Base-by-base conservation (phyloP, 2,888 invertebrate genomes). In the Xestia c-nigrum region DNA sequence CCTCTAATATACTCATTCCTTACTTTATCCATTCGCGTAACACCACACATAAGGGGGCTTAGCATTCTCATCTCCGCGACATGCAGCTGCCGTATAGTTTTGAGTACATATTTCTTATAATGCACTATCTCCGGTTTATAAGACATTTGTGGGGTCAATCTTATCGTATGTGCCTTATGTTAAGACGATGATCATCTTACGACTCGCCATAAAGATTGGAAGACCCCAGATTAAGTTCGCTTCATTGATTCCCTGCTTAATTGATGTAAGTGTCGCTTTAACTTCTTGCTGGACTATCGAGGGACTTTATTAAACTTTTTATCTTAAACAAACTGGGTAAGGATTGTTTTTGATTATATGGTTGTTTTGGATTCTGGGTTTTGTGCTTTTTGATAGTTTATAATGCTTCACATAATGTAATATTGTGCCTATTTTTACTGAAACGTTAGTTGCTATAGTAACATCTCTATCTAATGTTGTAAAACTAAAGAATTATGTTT, bases 211-310 rank as follows among this genome's bases (percentile, higher is more conserved):
- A 80, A 85, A 76, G 72, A 86, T 77, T 64, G 50, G 46, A 50
- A 66, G 81, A 69, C 52, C 68, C 63, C 57, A 50, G 52, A 83
- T 85, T 83, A 74, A 64, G 70, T 81, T 64, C 31, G 65, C 71
- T 57, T 83, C 85, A 85, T 78, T 76, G 73, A 78, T 47, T 78
- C 40, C 40, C 24, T 67, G n/a, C 74, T 21, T 85, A 74, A 85
- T 84, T 85, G 85, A 78, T 81, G 68, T 76, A 73, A 81, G 77
- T 74, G 65, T 85, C 61, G 66, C 47, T 52, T n/a, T 71, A 65
- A 66, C 68, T 72, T 52, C 31, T 55, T 52, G 40, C 47, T 55
- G 12, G 21, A 70, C 61, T 61, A 50, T 31, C 31, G 16, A 1
- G 16, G 24, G 5, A 31, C 16, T 69, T 66, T 40, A 52, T 63